Conservation (phyloP, 2,113 vertebrate genomes). For the Raphicerus campestris region DNA sequence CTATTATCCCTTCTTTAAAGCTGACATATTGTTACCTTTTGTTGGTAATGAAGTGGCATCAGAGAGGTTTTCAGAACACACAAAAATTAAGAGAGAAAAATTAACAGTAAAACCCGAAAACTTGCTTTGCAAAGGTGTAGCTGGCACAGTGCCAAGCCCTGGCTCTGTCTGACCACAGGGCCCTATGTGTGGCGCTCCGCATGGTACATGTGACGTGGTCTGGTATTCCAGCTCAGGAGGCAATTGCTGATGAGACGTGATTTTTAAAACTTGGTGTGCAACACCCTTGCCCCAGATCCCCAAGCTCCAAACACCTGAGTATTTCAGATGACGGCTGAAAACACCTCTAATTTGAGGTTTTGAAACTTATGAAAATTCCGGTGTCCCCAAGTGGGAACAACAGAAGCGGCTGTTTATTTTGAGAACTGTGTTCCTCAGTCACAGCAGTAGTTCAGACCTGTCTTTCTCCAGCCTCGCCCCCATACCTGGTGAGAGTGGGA, state of each 20-base stretch:
- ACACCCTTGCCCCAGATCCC: neutral
- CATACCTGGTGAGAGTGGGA: neutral
- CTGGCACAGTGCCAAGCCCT: neutral
- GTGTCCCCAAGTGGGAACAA: neutral
- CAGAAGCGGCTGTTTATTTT: neutral
- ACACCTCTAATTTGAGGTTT: neutral
- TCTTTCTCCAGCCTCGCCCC: too few relatives aligned
- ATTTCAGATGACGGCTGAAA: neutral
- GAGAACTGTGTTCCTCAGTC: neutral
- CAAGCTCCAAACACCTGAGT: neutral
- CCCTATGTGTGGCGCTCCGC: fast-evolving
- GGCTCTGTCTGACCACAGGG: neutral
- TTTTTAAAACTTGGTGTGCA: neutral
- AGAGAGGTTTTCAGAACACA: neutral
- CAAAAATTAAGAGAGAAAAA: neutral
- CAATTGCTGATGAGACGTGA: neutral
- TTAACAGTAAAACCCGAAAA: fast-evolving
- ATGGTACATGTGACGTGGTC: fast-evolving
- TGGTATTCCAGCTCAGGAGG: neutral
- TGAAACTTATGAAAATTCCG: neutral
- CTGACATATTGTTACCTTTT: neutral
- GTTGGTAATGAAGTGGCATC: neutral
- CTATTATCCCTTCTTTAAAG: neutral
- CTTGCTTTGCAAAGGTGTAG: neutral
- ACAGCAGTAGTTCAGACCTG: neutral